These are phyloP conservation scores for Lasioglossum zephyrum DNA, from an alignment of 2,888 invertebrate genomes.

Conservation along the genomic window DNA sequence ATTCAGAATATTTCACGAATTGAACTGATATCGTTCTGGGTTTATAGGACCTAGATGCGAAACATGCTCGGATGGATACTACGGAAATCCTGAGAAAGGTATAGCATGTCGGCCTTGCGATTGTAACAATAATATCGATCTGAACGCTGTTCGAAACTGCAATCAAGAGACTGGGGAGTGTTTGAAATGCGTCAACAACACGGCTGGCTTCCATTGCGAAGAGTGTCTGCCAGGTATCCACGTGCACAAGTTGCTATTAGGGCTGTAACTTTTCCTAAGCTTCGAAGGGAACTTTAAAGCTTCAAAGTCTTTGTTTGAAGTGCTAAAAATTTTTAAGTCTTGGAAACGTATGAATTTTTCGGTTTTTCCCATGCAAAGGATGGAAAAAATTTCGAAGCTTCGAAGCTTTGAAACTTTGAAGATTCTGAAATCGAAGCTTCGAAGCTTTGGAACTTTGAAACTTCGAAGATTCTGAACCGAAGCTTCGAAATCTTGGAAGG, in stretches of 20 bases:
- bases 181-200: constrained; percentile 98
- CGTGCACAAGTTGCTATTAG: background rate
- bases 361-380: too few relatives aligned
- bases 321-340: too few relatives aligned
- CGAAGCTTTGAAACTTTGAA: too few relatives aligned
- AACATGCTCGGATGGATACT: constrained; percentile 97
- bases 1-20: background rate
- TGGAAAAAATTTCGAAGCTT: too few relatives aligned
- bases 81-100: constrained; percentile 94
- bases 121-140: constrained; percentile 97
- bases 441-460: too few relatives aligned
- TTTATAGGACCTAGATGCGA: constrained; percentile 92
- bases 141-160: constrained; percentile 98
- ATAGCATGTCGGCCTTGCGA: constrained; percentile 94
- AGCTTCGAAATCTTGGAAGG: too few relatives aligned
- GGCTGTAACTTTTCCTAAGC: too few relatives aligned
- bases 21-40: background rate
- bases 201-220: constrained; percentile 96
- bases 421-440: too few relatives aligned
- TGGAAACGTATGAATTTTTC: too few relatives aligned
- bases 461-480: too few relatives aligned
- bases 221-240: constrained; percentile 92
- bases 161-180: constrained; percentile 98
- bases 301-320: too few relatives aligned
- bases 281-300: too few relatives aligned